Conservation (phyloP, 2,113 vertebrate species). For the Indicator indicator region DNA sequence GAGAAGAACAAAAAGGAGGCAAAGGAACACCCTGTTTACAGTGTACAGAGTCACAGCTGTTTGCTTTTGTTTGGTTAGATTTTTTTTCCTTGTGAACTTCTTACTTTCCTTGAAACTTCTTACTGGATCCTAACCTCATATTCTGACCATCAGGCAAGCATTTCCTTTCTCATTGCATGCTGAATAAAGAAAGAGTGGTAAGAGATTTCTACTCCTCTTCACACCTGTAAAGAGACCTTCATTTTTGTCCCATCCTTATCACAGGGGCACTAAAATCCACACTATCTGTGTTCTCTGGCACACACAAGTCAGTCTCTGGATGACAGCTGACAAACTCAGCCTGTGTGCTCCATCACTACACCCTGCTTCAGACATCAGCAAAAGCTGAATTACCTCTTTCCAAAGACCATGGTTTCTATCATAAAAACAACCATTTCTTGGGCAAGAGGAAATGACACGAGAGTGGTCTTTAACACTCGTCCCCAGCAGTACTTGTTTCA, state of each 20-base stretch:
- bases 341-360: neutral
- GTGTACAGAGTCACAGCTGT: neutral
- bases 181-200: rapidly evolving
- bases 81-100: neutral
- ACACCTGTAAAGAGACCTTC: neutral
- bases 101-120: neutral
- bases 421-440: neutral
- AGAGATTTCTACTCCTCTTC: neutral
- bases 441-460: neutral
- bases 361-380: neutral
- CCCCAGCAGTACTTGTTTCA: neutral
- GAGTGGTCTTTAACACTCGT: neutral
- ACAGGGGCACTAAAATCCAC: neutral
- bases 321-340: neutral
- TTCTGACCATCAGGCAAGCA: neutral
- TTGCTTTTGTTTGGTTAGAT: too few relatives aligned
- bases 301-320: neutral
- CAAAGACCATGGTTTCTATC: neutral
- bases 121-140: neutral
- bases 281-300: neutral
- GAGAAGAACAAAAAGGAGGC: neutral
- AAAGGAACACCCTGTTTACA: neutral
- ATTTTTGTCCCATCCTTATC: neutral
- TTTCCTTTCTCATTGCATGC: neutral
- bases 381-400: neutral